These are phyloP conservation scores for Notarius lentiginosus DNA, from an alignment of 2,113 vertebrate species.

Conservation along the genomic window DNA sequence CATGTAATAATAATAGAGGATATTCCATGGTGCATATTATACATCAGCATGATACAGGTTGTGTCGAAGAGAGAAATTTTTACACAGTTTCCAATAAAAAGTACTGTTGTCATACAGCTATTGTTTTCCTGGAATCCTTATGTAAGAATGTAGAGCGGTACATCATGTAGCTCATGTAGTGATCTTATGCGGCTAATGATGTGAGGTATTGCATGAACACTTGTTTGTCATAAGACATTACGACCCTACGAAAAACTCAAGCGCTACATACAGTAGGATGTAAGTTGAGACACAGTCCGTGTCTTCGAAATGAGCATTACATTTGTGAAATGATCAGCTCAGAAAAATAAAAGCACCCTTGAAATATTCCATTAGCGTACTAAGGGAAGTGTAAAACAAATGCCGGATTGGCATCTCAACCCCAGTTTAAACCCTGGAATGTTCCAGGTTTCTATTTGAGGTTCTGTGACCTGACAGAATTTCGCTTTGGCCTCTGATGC, in stretches of 20 bases:
- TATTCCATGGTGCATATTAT: too few species aligned
- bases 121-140: background rate
- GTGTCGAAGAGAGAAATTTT: too few species aligned
- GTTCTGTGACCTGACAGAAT: conserved; percentile 40
- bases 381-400: conserved; percentile 35
- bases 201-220: background rate
- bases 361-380: conserved; percentile 22
- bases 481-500: conserved; percentile 43
- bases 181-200: background rate
- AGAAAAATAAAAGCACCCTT: background rate
- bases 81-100: too few species aligned
- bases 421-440: conserved; percentile 31
- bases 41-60: background rate
- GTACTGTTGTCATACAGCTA: too few species aligned
- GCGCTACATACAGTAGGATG: too few species aligned
- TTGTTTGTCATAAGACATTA: background rate
- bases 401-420: conserved; percentile 35
- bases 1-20: too few species aligned
- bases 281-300: background rate
- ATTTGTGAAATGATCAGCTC: background rate
- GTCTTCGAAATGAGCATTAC: background rate
- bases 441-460: conserved; percentile 57
- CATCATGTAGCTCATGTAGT: background rate
- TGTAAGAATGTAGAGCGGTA: background rate
- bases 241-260: background rate